Evolutionary conservation across 1,140 invertebrate species (phyloP).

Genomic region (Sweltsa coloradensis): DNA sequence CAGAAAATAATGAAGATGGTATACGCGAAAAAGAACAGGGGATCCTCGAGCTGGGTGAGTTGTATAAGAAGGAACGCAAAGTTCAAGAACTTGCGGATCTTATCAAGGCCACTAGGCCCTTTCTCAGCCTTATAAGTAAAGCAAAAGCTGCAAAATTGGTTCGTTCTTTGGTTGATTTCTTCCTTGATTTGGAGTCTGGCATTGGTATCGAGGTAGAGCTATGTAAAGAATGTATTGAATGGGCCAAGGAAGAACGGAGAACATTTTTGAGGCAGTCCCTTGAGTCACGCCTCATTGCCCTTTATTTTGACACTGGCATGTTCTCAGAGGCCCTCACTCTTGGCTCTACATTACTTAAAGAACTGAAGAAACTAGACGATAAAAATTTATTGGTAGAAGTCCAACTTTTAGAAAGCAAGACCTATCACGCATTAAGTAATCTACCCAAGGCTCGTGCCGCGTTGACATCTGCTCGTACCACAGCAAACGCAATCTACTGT

Average conservation of each 20-base stretch:
- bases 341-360: slow-evolving; percentile 75
- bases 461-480: slow-evolving; percentile 93
- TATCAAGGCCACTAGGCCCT: slow-evolving; percentile 88
- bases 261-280: slow-evolving; percentile 94
- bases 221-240: slow-evolving; percentile 97
- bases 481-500: slow-evolving; percentile 98
- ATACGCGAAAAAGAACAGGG: slow-evolving; percentile 81
- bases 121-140: slow-evolving; percentile 89
- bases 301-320: slow-evolving; percentile 90
- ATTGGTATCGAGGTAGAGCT: slow-evolving; percentile 83
- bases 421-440: slow-evolving; percentile 95
- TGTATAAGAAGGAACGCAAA: slow-evolving; percentile 84
- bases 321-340: slow-evolving; percentile 75
- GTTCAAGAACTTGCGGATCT: slow-evolving; percentile 87
- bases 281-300: slow-evolving; percentile 82
- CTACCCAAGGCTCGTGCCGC: slow-evolving; percentile 94
- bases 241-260: slow-evolving; percentile 95
- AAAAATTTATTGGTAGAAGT: slow-evolving; percentile 97
- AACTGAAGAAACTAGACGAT: slow-evolving; percentile 98
- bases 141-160: slow-evolving; percentile 98
- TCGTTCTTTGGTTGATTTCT: slow-evolving; percentile 90
- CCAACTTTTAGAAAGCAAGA: slow-evolving; percentile 95
- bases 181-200: slow-evolving; percentile 88
- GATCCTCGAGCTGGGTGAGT: slow-evolving; percentile 76
- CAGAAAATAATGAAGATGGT: slow-evolving; percentile 71